Evolutionary conservation across 1,140 invertebrate species (phyloP).

Genomic region (Zaprionus taronus): DNA sequence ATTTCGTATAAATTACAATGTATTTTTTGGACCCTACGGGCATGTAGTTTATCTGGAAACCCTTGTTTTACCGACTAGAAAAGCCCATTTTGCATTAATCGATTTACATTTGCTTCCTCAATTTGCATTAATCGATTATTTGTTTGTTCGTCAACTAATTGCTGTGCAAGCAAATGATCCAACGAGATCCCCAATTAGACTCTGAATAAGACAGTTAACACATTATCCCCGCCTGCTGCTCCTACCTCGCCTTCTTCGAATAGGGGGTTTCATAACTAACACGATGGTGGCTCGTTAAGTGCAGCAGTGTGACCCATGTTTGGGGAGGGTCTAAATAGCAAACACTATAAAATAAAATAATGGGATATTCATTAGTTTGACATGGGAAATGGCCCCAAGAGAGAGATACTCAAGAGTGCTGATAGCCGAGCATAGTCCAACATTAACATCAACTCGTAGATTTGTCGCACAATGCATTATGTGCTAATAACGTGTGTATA

Average conservation of each 20-base stretch:
- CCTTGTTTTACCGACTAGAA: not conserved
- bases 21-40: not conserved
- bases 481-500: conserved; percentile 31
- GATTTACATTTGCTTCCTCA: conserved; percentile 24
- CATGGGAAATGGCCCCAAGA: conserved; percentile 67
- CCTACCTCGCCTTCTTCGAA: conserved; percentile 4
- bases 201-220: conserved; percentile 27
- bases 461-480: conserved; percentile 24
- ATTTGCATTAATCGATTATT: conserved; percentile 22
- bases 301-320: conserved; percentile 18
- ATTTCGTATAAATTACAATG: not conserved
- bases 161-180: conserved; percentile 17
- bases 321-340: not conserved
- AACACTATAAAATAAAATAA: conserved; percentile 15
- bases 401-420: not conserved
- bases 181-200: conserved; percentile 43
- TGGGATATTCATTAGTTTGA: conserved; percentile 46
- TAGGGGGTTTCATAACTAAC: conserved; percentile 28
- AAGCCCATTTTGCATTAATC: conserved; percentile 1
- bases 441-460: conserved; percentile 8
- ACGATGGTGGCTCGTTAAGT: not conserved
- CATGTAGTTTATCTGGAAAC: not conserved
- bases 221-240: not conserved
- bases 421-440: conserved; percentile 30
- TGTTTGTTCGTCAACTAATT: conserved; percentile 41